Evolutionary conservation across 2,797 vertebrate species (phyloP), one percentile per base, ranked within the genome.

Genomic region (Myotis planiceps): DNA sequence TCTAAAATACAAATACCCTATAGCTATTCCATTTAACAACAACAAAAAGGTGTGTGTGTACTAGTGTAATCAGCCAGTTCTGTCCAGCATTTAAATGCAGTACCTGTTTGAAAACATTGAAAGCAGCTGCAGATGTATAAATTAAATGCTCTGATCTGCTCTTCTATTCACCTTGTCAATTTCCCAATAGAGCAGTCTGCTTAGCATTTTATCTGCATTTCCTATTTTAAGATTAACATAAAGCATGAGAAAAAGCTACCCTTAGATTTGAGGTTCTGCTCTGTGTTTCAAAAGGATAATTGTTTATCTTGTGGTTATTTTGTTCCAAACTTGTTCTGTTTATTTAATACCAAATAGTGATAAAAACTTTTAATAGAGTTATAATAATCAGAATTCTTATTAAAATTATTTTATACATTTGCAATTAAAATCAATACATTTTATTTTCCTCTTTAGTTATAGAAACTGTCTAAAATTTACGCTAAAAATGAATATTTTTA

Each of bases 131-230:
- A 92, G 13, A 91, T 83, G n/a, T 65, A 39, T 47, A 92, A 89
- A 92, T 94, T 93, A 93, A 96, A 79, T 19, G 2, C 42, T 92
- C 39, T 94, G 58, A 93, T 87, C 15, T 81, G 8, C 82, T 93
- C 55, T 72, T 90, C 37, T 81, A 5, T 90, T 96, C 92, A 65
- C 23, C n/a, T 94, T 87, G 66, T 84, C 66, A 68, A 0, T 95
- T 96, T 92, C 68, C 53, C 66, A 49, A 45, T 23, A 86, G 69
- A 79, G 42, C 29, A 92, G 19, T 16, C 19, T 49, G 23, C 29
- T 92, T 91, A 84, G 42, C 37, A 85, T 95, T 85, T 94, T 65
- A 16, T 68, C 23, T 82, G 8, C 8, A 9, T 5, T 32, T 9
- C 2, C 0, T 49, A 15, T 75, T 84, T 96, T 37, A 42, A 75